Conservation (phyloP, 2,888 invertebrate species). For the Iselma pallidipennis region DNA sequence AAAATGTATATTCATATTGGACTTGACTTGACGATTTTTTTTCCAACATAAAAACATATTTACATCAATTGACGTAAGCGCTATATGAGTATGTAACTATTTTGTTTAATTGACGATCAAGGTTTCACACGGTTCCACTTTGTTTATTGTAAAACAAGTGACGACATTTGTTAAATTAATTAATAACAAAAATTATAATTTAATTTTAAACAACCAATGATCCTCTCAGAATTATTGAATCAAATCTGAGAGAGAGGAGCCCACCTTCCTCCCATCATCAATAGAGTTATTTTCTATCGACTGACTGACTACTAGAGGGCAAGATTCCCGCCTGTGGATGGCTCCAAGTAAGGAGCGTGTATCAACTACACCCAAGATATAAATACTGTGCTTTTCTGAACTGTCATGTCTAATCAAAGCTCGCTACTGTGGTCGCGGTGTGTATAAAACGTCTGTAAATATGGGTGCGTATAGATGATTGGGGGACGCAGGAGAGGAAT, state of each 20-base stretch:
- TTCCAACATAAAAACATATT: no score
- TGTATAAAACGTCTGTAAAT: neutral
- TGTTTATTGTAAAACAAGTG: no score
- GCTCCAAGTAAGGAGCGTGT: constrained; percentile 29
- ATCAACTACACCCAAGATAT: constrained; percentile 23
- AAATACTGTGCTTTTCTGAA: constrained; percentile 27
- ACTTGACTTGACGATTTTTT: no score
- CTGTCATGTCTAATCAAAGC: constrained; percentile 26
- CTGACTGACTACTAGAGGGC: no score
- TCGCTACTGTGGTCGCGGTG: constrained; percentile 1
- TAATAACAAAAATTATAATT: no score
- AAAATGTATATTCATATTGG: no score
- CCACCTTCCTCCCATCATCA: neutral
- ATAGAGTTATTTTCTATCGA: neutral
- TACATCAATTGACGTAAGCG: no score
- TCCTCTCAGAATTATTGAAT: neutral
- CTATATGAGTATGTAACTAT: no score
- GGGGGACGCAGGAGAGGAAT: neutral
- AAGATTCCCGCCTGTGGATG: constrained; percentile 5
- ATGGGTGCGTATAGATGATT: neutral
- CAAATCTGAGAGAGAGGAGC: neutral
- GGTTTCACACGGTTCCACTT: no score
- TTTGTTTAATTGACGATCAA: no score
- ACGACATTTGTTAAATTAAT: no score
- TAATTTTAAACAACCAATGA: neutral